A percentile compares a stretch with the other conserved stretches of the same genome.
Evolutionary conservation across 2,113 vertebrate species (phyloP).

Genomic region (Rhinoderma darwinii): DNA sequence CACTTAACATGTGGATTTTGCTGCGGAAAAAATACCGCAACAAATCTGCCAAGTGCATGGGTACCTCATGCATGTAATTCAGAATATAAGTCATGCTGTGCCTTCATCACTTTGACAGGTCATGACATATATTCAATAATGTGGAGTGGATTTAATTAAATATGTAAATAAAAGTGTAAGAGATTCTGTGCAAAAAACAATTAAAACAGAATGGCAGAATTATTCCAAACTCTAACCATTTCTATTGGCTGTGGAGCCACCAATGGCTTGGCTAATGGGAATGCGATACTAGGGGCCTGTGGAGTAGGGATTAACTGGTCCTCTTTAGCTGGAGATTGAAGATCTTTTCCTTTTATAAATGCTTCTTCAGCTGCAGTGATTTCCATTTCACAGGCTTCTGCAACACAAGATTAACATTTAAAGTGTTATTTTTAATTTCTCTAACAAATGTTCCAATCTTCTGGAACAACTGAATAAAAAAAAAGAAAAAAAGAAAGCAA

Average conservation of each 20-base stretch:
- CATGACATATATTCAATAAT: no score
- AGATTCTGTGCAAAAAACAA: neutral
- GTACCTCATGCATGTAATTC: no score
- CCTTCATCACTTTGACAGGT: no score
- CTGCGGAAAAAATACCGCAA: no score
- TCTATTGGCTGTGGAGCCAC: conserved; percentile 79
- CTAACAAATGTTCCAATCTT: neutral
- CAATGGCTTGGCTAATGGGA: conserved; percentile 84
- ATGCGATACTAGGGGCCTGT: conserved; percentile 84
- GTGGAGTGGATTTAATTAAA: neutral
- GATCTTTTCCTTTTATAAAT: conserved; percentile 61
- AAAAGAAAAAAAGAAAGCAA: no score
- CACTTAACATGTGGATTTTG: no score
- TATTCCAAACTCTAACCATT: conserved; percentile 65
- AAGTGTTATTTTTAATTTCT: neutral
- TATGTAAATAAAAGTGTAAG: neutral
- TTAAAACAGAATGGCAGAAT: neutral
- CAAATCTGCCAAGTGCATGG: no score
- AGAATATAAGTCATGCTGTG: no score
- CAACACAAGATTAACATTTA: neutral
- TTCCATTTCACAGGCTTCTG: conserved; percentile 78
- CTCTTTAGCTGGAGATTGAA: conserved; percentile 64
- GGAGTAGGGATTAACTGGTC: conserved; percentile 78
- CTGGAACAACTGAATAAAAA: no score
- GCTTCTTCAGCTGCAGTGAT: conserved; percentile 66